Percentiles rank a stretch among this genome's conserved stretches.
Conservation (phyloP, 2,113 vertebrate genomes). For the Sinocyclocheilus anshuiensis region DNA sequence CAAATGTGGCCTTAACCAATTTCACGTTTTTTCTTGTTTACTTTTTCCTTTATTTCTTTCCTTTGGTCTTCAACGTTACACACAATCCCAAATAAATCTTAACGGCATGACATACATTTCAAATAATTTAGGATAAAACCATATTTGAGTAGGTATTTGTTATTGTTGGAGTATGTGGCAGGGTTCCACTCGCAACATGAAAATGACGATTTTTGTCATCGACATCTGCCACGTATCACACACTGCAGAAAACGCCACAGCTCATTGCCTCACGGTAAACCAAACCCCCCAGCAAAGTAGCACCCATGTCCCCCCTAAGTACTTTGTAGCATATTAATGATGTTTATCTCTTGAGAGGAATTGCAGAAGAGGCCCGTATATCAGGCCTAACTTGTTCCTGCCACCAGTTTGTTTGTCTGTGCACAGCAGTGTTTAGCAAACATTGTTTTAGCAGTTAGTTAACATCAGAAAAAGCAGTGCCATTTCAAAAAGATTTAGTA, state of each 20-base stretch:
- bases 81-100: slow-evolving; percentile 56
- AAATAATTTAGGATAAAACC: slow-evolving; percentile 48
- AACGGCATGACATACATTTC: slow-evolving; percentile 47
- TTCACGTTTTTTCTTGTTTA: slow-evolving; percentile 56
- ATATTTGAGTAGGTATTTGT: slow-evolving; percentile 60
- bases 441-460: slow-evolving; percentile 64
- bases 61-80: slow-evolving; percentile 52
- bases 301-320: slow-evolving; percentile 46
- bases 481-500: slow-evolving; percentile 49
- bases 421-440: slow-evolving; percentile 62
- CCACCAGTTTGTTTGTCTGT: slow-evolving; percentile 59
- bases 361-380: slow-evolving; percentile 52
- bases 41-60: slow-evolving; percentile 59
- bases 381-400: slow-evolving; percentile 58
- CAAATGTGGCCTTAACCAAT: slow-evolving; percentile 46
- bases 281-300: slow-evolving; percentile 54
- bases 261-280: slow-evolving; percentile 66
- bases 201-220: slow-evolving; percentile 66
- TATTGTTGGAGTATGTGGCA: slow-evolving; percentile 67
- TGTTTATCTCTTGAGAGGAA: slow-evolving; percentile 65
- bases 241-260: slow-evolving; percentile 50
- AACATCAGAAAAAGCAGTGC: slow-evolving; percentile 52
- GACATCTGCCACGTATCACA: slow-evolving; percentile 72
- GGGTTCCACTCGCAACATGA: slow-evolving; percentile 63
- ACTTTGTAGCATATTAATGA: slow-evolving; percentile 67